phyloP scores from a whole-genome alignment of 35 echinoderm and acorn worm genomes.

The Heliocidaris tuberculata region DNA sequence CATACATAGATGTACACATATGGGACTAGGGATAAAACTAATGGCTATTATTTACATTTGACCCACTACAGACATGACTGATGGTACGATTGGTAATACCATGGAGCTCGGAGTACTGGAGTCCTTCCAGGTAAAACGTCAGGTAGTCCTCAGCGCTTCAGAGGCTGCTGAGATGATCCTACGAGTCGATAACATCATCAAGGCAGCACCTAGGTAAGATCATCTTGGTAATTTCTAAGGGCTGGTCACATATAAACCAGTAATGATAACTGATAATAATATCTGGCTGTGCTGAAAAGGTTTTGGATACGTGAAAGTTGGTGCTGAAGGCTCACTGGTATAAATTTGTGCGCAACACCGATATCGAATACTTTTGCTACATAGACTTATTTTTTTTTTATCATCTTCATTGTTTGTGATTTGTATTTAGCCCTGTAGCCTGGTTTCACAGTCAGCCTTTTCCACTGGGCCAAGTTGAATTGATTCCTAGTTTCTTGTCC shows the following conservation, averaged over 20 bases:
- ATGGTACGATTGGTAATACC: conserved; percentile 82
- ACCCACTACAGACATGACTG: background rate
- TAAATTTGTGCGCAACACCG: background rate
- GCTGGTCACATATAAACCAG: background rate
- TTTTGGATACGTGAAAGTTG: no score
- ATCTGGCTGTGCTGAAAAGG: background rate
- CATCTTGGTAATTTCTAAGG: background rate
- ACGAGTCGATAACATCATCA: conserved; percentile 94
- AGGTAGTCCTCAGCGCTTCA: conserved; percentile 78
- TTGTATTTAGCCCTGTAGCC: no score
- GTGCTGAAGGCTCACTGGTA: background rate
- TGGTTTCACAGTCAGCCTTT: no score
- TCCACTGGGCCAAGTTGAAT: no score
- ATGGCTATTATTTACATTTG: no score
- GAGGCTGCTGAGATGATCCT: conserved; percentile 98
- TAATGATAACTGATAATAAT: background rate
- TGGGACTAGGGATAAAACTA: no score
- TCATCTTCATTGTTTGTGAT: no score
- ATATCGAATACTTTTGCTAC: background rate
- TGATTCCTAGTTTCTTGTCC: no score
- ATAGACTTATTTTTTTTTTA: no score
- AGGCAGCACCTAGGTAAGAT: conserved; percentile 88
- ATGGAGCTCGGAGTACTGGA: conserved; percentile 74
- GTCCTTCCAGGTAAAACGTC: conserved; percentile 87
- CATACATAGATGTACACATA: no score